Conservation (phyloP, 2,888 invertebrate species). For the Ennomos quercinarius region DNA sequence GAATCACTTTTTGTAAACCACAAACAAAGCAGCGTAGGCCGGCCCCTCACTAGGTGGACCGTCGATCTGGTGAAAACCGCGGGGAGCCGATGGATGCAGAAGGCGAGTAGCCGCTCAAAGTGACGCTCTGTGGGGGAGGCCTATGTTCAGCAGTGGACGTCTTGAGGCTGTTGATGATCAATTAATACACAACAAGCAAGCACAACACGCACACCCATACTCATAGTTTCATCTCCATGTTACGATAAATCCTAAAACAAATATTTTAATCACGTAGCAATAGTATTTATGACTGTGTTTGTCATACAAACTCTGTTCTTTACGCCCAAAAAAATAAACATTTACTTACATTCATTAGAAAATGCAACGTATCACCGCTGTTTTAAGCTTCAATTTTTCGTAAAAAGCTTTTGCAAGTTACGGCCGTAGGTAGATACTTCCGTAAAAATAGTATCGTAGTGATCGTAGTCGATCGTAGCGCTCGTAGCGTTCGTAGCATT, state of each 20-base stretch:
- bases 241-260: conserved; percentile 28
- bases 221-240: no score
- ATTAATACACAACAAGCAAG: neutral
- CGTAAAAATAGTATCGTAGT: conserved; percentile 17
- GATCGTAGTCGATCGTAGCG: conserved; percentile 18
- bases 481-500: conserved; percentile 66
- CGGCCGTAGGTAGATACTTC: conserved; percentile 11
- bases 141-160: no score
- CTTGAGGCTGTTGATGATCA: no score
- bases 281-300: conserved; percentile 10
- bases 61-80: no score
- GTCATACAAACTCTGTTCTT: conserved; percentile 1
- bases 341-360: neutral
- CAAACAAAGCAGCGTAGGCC: no score
- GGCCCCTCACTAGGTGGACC: no score
- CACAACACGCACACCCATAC: no score
- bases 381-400: conserved; percentile 3
- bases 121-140: no score
- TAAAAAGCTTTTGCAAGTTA: conserved; percentile 6
- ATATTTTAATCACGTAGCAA: conserved; percentile 22
- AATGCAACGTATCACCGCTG: neutral
- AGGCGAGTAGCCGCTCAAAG: no score
- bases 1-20: no score
- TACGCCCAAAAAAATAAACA: neutral
- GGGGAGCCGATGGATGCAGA: no score